Evolutionary conservation across 2,888 invertebrate genomes (phyloP).

Genomic region (Cataglyphis rosenhaueri): DNA sequence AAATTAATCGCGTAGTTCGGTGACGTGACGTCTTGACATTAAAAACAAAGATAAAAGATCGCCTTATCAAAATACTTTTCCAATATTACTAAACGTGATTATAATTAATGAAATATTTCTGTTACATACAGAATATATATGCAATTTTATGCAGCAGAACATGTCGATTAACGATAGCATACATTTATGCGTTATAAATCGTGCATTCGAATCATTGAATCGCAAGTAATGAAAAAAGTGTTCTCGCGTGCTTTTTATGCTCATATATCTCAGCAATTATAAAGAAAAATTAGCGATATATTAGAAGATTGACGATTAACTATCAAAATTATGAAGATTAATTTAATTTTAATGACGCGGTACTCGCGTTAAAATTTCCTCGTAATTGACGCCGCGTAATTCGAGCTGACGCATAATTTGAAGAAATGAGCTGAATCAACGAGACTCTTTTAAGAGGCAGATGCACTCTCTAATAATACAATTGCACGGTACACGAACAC

Average conservation of each 20-base stretch:
- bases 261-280: neutral
- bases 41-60: neutral
- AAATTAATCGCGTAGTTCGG: neutral
- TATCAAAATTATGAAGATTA: neutral
- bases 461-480: conserved; percentile 53
- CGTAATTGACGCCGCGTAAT: conserved; percentile 11
- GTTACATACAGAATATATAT: neutral
- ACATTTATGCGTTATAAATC: neutral
- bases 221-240: neutral
- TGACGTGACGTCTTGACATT: neutral
- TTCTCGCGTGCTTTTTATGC: neutral
- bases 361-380: neutral
- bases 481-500: conserved; percentile 44
- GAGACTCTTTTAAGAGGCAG: conserved; percentile 41
- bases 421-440: conserved; percentile 33
- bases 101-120: neutral
- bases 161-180: neutral
- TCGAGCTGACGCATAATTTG: conserved; percentile 17
- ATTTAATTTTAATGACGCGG: neutral
- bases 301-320: neutral
- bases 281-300: neutral
- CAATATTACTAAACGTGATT: neutral
- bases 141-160: conserved; percentile 6
- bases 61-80: neutral
- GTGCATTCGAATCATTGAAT: neutral